Percentiles rank a stretch among this genome's conserved stretches.
phyloP scores from a whole-genome alignment of 2,888 invertebrate species.

The Eretmocerus hayati region DNA sequence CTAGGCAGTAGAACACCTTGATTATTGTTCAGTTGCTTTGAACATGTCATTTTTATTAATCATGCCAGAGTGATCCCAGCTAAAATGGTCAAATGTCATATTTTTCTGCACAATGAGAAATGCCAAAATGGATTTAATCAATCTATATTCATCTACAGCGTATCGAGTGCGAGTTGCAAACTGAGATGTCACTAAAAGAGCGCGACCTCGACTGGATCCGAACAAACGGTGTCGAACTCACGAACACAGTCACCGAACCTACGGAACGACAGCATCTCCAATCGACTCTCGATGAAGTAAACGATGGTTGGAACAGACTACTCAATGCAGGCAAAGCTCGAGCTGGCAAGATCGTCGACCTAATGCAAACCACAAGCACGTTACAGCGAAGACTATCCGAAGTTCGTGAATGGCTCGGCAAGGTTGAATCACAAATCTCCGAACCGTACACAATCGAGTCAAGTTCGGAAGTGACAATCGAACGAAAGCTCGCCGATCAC shows the following conservation, averaged over 20 bases:
- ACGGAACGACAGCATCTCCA: conserved; percentile 55
- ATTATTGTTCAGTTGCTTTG: too few species aligned
- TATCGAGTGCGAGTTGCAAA: conserved; percentile 66
- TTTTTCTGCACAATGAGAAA: too few species aligned
- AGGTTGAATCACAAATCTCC: conserved; percentile 63
- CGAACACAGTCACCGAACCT: conserved; percentile 56
- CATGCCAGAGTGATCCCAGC: too few species aligned
- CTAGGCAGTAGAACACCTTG: too few species aligned
- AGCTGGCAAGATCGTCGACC: conserved; percentile 65
- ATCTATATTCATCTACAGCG: too few species aligned
- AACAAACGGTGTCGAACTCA: conserved; percentile 60
- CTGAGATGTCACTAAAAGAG: conserved; percentile 69
- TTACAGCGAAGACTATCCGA: conserved; percentile 67
- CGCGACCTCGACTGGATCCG: conserved; percentile 73
- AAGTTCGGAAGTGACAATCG: conserved; percentile 59
- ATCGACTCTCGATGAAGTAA: conserved; percentile 54
- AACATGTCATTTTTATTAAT: too few species aligned
- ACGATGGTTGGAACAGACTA: conserved; percentile 63
- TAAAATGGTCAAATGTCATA: too few species aligned
- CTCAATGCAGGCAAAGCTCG: conserved; percentile 60
- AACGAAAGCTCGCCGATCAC: conserved; percentile 63
- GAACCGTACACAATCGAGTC: conserved; percentile 63
- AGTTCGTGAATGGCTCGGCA: conserved; percentile 65
- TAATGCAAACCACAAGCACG: conserved; percentile 63
- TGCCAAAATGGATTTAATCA: too few species aligned